phyloP scores from a whole-genome alignment of 2,797 vertebrate species.

The Microcaecilia unicolor region DNA sequence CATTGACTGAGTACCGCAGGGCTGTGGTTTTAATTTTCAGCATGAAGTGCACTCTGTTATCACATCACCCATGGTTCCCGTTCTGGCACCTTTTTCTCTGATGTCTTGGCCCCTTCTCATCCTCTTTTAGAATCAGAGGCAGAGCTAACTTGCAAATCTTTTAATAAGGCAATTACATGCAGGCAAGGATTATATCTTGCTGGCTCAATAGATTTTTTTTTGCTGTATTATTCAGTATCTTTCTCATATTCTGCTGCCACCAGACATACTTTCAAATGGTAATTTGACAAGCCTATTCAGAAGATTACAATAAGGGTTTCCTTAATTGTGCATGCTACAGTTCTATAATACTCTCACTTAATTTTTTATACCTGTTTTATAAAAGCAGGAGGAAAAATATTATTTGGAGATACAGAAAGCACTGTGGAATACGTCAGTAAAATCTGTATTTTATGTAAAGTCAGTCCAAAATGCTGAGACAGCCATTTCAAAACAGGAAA shows the following conservation, averaged over 20 bases:
- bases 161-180: slow-evolving; percentile 58
- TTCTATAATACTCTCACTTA: slow-evolving; percentile 44
- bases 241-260: slow-evolving; percentile 50
- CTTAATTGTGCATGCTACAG: slow-evolving; percentile 49
- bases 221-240: slow-evolving; percentile 47
- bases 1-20: background rate
- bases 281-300: slow-evolving; percentile 58
- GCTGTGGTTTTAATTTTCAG: slow-evolving; percentile 35
- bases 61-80: slow-evolving; percentile 27
- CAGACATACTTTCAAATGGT: slow-evolving; percentile 50
- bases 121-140: slow-evolving; percentile 41
- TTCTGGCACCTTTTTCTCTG: background rate
- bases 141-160: slow-evolving; percentile 50
- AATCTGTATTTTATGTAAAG: slow-evolving; percentile 39
- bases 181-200: slow-evolving; percentile 55
- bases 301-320: slow-evolving; percentile 43
- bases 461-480: slow-evolving; percentile 43
- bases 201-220: slow-evolving; percentile 55
- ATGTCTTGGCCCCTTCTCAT: slow-evolving; percentile 13
- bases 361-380: slow-evolving; percentile 42
- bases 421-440: slow-evolving; percentile 37
- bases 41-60: slow-evolving; percentile 42
- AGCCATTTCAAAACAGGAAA: slow-evolving; percentile 36
- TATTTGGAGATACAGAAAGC: slow-evolving; percentile 34
- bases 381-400: slow-evolving; percentile 40